Conservation (phyloP, 1,140 invertebrate genomes). For the Popillia japonica region DNA sequence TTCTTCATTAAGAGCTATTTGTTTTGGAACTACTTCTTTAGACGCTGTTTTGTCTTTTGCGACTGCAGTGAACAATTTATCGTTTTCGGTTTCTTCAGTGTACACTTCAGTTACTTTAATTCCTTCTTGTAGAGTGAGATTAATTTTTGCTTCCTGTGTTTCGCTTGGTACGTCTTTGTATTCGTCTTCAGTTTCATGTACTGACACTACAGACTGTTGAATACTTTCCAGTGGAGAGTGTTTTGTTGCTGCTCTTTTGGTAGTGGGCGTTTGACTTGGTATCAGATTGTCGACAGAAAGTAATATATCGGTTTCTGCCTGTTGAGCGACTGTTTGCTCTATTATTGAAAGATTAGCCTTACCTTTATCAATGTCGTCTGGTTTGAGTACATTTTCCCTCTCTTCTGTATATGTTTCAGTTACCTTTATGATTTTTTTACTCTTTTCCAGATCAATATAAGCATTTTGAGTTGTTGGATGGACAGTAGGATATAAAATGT, state of each 20-base stretch:
- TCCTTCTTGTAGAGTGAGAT: slow-evolving; percentile 61
- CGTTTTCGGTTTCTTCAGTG: slow-evolving; percentile 62
- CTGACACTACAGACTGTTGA: slow-evolving; percentile 48
- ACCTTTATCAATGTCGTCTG: slow-evolving; percentile 11
- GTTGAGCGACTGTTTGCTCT: slow-evolving; percentile 37
- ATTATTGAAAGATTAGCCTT: slow-evolving; percentile 35
- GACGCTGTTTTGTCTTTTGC: slow-evolving; percentile 60
- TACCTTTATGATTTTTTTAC: slow-evolving; percentile 30
- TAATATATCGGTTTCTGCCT: slow-evolving; percentile 27
- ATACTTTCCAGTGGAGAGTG: slow-evolving; percentile 46
- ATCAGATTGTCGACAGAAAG: slow-evolving; percentile 36
- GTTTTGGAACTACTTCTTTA: slow-evolving; percentile 59
- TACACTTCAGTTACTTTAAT: slow-evolving; percentile 63
- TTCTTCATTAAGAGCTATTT: slow-evolving; percentile 59
- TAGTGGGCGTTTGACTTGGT: slow-evolving; percentile 4
- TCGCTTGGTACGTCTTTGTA: slow-evolving; percentile 49
- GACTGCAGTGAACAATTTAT: slow-evolving; percentile 58
- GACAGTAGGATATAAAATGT: neutral
- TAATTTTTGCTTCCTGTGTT: slow-evolving; percentile 57
- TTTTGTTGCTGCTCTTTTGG: slow-evolving; percentile 43
- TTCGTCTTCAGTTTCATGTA: slow-evolving; percentile 51
- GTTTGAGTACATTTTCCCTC: slow-evolving; percentile 40
- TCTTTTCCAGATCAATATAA: slow-evolving; percentile 44
- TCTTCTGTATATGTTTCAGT: slow-evolving; percentile 37
- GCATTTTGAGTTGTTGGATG: slow-evolving; percentile 16